Base-by-base conservation (phyloP, 2,888 invertebrate genomes). In the Andrena chrysosceles region DNA sequence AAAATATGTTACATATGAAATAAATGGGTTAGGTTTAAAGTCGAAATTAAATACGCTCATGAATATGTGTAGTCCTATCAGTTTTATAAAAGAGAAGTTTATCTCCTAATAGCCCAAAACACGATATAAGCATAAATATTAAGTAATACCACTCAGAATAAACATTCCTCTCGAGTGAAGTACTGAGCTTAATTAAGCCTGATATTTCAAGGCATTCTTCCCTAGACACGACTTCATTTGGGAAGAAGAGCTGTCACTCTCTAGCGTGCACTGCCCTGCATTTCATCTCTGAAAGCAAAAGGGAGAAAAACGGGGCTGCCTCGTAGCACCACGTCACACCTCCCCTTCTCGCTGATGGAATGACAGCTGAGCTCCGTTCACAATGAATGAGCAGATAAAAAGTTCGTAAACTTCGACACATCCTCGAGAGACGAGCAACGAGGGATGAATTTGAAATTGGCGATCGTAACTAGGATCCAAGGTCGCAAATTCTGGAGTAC, bases 351-450 rank as follows among this genome's bases (percentile, higher is more conserved):
- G 66, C 26, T 35, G 48, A 68, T 8, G 48, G 33, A 59, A 33
- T 49, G n/a, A 42, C 13, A 16, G n/a, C 23, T 48, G 56, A 6
- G 33, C 6, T 29, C 8, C n/a, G 20, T 20, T 0, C 8, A 33
- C 49, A 49, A 60, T 49, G 49, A 26, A 48, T 7, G 31, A n/a
- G 26, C 23, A n/a, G 10, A 59, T 33, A 23, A 75, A 75, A 68
- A 49, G 48, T 74, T 56, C 67, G 60, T 67, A n/a, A 68, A 60
- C 68, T 49, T 68, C 48, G 59, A 75, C 23, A 31, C 13, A 20
- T 42, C 35, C 23, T 26, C 13, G 13, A 42, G 35, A 23, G 62
- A 60, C 33, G 26, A 49, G 35, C 49, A 75, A 60, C 23, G n/a
- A 16, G 20, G 13, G 29, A 13, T 20, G 60, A 20, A 31, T 60